Evolutionary conservation across 1,140 invertebrate species (phyloP).

Genomic region (Goniozus legneri): DNA sequence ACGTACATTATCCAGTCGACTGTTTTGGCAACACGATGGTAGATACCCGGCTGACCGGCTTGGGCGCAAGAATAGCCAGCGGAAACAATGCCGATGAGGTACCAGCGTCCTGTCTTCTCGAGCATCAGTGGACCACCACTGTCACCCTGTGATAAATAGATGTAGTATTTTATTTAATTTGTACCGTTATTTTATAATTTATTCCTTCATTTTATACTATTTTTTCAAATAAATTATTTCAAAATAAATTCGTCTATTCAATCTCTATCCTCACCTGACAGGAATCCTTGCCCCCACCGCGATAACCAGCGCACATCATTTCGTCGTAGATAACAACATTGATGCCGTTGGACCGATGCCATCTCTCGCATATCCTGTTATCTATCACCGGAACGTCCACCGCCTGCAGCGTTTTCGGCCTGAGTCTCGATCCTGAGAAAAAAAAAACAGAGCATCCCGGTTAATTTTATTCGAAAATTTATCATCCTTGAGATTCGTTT

Average conservation of each 20-base stretch:
- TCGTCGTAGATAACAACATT: slow-evolving; percentile 93
- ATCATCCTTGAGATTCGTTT: neutral
- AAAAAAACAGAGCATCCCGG: no score
- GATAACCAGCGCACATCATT: slow-evolving; percentile 95
- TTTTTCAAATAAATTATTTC: neutral
- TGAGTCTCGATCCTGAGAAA: slow-evolving; percentile 70
- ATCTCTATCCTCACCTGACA: slow-evolving; percentile 70
- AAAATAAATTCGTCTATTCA: no score
- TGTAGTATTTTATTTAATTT: no score
- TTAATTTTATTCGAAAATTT: neutral
- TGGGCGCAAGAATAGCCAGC: slow-evolving; percentile 92
- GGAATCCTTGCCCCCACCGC: slow-evolving; percentile 82
- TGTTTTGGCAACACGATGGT: slow-evolving; percentile 88
- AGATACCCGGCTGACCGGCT: slow-evolving; percentile 87
- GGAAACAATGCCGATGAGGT: slow-evolving; percentile 85
- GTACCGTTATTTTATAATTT: no score
- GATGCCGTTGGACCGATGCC: slow-evolving; percentile 78
- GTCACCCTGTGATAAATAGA: slow-evolving; percentile 69
- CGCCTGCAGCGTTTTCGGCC: slow-evolving; percentile 87
- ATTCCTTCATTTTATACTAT: neutral
- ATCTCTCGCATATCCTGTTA: slow-evolving; percentile 79
- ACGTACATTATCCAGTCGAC: slow-evolving; percentile 83
- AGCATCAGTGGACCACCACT: slow-evolving; percentile 88
- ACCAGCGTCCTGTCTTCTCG: slow-evolving; percentile 81
- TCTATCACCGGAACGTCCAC: slow-evolving; percentile 91